These are phyloP conservation scores for Panorpa germanica DNA, from an alignment of 2,888 invertebrate species.

Conservation along the genomic window DNA sequence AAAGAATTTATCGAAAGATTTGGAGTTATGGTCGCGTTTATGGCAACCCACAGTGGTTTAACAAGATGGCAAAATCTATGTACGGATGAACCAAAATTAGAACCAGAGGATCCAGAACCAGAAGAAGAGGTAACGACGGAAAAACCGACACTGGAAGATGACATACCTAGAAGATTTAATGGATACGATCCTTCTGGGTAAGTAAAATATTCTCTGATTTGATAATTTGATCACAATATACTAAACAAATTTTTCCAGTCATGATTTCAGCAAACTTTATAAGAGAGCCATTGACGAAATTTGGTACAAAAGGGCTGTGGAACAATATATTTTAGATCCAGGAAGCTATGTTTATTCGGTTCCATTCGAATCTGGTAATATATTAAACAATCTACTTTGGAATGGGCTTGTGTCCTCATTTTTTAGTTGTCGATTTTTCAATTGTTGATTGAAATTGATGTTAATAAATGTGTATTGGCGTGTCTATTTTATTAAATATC, in stretches of 20 bases:
- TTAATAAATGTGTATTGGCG: too few species aligned
- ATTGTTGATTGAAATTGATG: too few species aligned
- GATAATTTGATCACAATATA: background rate
- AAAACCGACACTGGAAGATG: too few species aligned
- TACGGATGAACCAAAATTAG: too few species aligned
- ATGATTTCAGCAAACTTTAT: slow-evolving; percentile 52
- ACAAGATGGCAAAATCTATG: slow-evolving; percentile 73
- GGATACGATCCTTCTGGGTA: background rate
- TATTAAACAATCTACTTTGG: too few species aligned
- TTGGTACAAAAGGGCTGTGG: slow-evolving; percentile 78
- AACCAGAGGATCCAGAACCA: slow-evolving; percentile 22
- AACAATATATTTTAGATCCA: slow-evolving; percentile 60
- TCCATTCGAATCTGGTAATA: slow-evolving; percentile 40
- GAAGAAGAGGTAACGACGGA: slow-evolving; percentile 18
- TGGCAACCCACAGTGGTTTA: slow-evolving; percentile 79
- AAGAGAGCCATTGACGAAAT: slow-evolving; percentile 69
- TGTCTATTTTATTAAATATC: too few species aligned
- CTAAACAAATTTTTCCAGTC: slow-evolving; percentile 24
- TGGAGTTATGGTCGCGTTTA: slow-evolving; percentile 68
- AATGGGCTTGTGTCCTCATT: too few species aligned
- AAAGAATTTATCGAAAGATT: slow-evolving; percentile 67
- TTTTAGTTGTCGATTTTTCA: too few species aligned
- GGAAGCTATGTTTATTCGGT: slow-evolving; percentile 70
- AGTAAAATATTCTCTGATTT: background rate
- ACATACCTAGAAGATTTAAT: too few species aligned